phyloP scores from a whole-genome alignment of 2,113 vertebrate genomes.

The Australoheros scitulus region DNA sequence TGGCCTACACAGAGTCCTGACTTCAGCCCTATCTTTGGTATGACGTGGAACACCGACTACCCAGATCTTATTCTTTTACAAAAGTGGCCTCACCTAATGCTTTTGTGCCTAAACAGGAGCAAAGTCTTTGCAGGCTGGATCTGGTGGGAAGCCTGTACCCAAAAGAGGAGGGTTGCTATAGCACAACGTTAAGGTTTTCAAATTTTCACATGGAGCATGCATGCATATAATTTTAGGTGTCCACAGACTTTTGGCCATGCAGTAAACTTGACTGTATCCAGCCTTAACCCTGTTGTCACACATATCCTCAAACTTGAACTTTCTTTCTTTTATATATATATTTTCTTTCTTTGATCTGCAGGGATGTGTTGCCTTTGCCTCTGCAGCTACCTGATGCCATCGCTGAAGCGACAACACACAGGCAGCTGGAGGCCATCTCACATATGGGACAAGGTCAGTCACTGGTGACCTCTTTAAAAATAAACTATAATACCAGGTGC shows the following conservation, averaged over 20 bases:
- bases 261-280: background rate
- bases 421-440: constrained; percentile 89
- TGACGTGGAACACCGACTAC: background rate
- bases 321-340: background rate
- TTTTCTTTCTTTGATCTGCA: constrained; percentile 58
- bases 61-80: background rate
- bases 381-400: constrained; percentile 88
- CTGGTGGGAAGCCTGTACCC: background rate
- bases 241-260: background rate
- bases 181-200: background rate
- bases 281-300: background rate
- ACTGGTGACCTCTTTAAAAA: background rate
- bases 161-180: no score
- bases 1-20: background rate
- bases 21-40: background rate
- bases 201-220: background rate
- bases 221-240: background rate
- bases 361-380: constrained; percentile 86
- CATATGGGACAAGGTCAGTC: constrained; percentile 86
- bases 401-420: constrained; percentile 81
- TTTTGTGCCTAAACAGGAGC: background rate
- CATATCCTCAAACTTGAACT: background rate
- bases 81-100: no score
- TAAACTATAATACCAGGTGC: background rate
- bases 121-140: background rate